Evolutionary conservation across 2,888 invertebrate genomes (phyloP).

Genomic region (Lissocephala sabroskyi): DNA sequence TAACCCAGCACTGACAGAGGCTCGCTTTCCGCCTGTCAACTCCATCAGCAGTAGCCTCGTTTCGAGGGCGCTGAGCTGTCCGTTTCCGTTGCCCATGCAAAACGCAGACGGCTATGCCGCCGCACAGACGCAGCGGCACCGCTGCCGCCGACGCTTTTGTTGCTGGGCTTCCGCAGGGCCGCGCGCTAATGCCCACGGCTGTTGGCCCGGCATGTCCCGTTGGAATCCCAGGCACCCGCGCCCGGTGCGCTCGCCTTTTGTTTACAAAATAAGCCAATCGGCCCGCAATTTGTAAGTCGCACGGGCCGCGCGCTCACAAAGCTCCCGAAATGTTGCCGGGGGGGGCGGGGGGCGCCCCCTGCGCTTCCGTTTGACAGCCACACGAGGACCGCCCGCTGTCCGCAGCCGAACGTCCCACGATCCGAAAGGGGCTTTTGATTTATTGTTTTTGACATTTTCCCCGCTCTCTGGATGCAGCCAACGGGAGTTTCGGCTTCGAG

Average conservation of each 20-base stretch:
- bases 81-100: conserved; percentile 32
- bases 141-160: neutral
- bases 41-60: too few species aligned
- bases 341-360: neutral
- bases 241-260: neutral
- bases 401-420: too few species aligned
- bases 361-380: neutral
- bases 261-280: conserved; percentile 3
- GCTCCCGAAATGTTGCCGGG: neutral
- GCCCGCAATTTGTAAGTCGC: conserved; percentile 23
- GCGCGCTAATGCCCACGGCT: conserved; percentile 29
- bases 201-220: conserved; percentile 31
- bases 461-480: too few species aligned
- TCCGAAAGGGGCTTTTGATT: neutral
- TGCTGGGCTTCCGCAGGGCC: too few species aligned
- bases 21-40: conserved; percentile 1
- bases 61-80: neutral
- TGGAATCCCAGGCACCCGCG: too few species aligned
- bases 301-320: too few species aligned
- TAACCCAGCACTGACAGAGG: too few species aligned
- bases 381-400: neutral
- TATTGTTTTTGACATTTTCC: conserved; percentile 4
- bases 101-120: conserved; percentile 38
- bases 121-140: neutral
- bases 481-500: too few species aligned